phyloP scores from a whole-genome alignment of 2,113 vertebrate genomes.

The Corythaeola cristata region DNA sequence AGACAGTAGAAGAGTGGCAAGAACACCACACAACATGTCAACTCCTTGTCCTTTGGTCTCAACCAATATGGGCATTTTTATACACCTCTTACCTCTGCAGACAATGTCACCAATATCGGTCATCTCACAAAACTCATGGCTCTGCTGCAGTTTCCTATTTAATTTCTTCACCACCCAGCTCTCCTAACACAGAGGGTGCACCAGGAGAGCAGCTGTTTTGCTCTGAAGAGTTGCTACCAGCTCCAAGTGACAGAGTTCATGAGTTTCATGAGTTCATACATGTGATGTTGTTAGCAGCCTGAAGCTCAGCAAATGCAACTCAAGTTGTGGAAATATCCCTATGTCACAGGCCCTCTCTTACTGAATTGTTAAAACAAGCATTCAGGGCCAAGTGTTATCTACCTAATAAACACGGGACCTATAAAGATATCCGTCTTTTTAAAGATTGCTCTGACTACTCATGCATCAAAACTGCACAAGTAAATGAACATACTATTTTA shows the following conservation, averaged over 20 bases:
- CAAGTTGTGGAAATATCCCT: background rate
- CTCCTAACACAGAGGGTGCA: background rate
- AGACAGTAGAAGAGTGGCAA: background rate
- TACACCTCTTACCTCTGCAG: background rate
- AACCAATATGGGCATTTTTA: background rate
- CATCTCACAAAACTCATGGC: background rate
- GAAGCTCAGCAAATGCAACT: background rate
- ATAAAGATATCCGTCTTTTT: background rate
- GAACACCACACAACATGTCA: rapidly evolving
- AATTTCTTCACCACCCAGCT: background rate
- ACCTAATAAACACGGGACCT: conserved; percentile 7
- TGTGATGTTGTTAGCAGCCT: background rate
- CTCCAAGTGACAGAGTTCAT: background rate
- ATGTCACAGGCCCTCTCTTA: background rate
- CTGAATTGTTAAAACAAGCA: background rate
- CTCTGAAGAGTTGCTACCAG: background rate
- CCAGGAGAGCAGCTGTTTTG: background rate
- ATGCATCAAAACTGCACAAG: background rate
- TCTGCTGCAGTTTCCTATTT: background rate
- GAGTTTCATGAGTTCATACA: background rate
- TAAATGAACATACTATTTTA: background rate
- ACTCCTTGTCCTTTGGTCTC: background rate
- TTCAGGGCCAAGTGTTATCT: background rate
- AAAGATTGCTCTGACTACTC: background rate
- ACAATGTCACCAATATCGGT: background rate